These are phyloP conservation scores for Meiosimyza decipiens DNA, from an alignment of 2,888 invertebrate genomes.

Conservation along the genomic window DNA sequence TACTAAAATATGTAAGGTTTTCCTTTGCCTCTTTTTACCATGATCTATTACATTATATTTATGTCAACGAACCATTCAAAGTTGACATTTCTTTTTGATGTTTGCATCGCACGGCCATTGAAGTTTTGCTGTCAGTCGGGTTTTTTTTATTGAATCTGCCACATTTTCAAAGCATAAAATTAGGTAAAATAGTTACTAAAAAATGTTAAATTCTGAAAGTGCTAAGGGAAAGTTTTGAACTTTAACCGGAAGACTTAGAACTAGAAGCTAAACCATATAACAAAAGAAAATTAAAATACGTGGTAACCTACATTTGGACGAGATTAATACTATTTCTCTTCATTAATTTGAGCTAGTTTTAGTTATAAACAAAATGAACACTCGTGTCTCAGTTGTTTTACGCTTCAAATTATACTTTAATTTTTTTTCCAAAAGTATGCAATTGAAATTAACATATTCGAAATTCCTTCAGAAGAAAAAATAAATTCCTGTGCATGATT, in stretches of 20 bases:
- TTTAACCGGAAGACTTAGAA: neutral
- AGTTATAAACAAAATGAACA: neutral
- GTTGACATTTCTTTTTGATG: constrained; percentile 5
- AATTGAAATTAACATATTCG: constrained; percentile 29
- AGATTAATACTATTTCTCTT: neutral
- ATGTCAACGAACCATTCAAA: neutral
- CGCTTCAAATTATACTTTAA: neutral
- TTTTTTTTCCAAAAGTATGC: constrained; percentile 40
- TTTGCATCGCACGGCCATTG: neutral
- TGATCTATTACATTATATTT: constrained; percentile 15
- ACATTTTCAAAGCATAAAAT: constrained; percentile 53
- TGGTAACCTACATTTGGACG: constrained; percentile 9
- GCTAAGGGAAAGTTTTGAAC: too few species aligned
- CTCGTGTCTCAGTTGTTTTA: neutral
- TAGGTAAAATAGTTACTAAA: constrained; percentile 46
- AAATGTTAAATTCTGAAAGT: neutral
- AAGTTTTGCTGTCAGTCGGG: neutral
- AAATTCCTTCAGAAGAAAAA: neutral
- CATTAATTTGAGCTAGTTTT: neutral
- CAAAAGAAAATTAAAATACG: neutral
- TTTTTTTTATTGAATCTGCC: constrained; percentile 32
- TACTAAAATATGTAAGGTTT: neutral
- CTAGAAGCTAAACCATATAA: neutral
- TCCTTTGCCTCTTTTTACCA: neutral
- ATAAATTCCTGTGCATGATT: constrained; percentile 4